Conservation (phyloP, 2,797 vertebrate species). For the Lithobates sylvaticus region DNA sequence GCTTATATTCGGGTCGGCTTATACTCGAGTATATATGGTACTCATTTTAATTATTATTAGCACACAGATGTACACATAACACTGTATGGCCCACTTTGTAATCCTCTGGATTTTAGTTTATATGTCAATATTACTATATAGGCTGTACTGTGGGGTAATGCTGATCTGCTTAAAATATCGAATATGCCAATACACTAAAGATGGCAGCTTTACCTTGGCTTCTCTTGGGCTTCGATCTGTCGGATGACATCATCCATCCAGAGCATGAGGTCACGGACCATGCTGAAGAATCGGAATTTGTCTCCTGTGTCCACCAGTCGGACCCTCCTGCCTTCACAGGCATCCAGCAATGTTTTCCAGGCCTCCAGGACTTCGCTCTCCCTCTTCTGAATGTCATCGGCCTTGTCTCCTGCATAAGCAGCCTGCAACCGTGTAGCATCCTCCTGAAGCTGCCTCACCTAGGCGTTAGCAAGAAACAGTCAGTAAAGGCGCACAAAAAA, state of each 20-base stretch:
- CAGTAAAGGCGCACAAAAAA: not conserved
- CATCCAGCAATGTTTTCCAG: conserved; percentile 92
- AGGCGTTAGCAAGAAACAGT: not conserved
- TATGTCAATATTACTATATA: no score
- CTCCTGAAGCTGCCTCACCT: conserved; percentile 95
- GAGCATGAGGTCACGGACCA: conserved; percentile 96
- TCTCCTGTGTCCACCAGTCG: conserved; percentile 88
- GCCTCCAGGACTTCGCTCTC: conserved; percentile 95
- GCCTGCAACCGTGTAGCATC: conserved; percentile 93
- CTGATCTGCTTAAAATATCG: not conserved
- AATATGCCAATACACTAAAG: not conserved
- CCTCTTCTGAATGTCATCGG: conserved; percentile 94
- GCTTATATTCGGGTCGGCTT: no score
- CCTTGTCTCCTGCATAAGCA: conserved; percentile 94
- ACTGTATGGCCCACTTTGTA: no score
- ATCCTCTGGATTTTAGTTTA: no score
- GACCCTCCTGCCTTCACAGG: conserved; percentile 88
- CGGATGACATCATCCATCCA: conserved; percentile 98
- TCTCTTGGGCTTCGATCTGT: conserved; percentile 94
- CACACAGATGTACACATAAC: no score
- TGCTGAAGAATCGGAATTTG: conserved; percentile 97
- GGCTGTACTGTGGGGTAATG: no score
- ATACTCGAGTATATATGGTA: no score
- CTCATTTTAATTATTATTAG: no score
- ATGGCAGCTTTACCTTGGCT: conserved; percentile 83